Base-by-base conservation (phyloP, 2,888 invertebrate species). In the Erebia palarica region DNA sequence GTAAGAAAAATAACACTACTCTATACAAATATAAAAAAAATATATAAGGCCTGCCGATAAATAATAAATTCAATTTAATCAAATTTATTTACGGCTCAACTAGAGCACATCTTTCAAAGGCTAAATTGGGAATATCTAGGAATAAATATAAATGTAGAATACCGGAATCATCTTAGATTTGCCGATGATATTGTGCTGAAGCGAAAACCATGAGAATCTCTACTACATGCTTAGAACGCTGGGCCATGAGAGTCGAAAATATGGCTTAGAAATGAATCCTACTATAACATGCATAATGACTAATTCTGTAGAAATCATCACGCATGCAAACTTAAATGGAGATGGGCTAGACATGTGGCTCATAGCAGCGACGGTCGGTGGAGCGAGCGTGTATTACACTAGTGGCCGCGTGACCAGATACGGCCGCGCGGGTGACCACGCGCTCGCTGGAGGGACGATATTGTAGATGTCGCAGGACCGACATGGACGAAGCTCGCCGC, bases 1-100 rank as follows among this genome's bases (percentile, higher is more conserved):
- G 82, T 1, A 79, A 82, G 18, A 71, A 68, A 36, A 47, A n/a
- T 51, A 14, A 11, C 14, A 44, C 1, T 60, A 11, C 10, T 16
- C 42, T 44, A 0, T 59, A 47, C 47, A 47, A 47, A 47, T 47
- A 3, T 11, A 47, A 47, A 47, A 47, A 27, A 27, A n/a, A n/a
- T n/a, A 36, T 36, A 11, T 47, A 13, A 47, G 47, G 11, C 13
- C 13, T 47, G 47, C 47, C 11, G 9, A 10, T 9, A 44, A 44
- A 1, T 21, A 21, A 21, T 21, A 21, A 21, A 21, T n/a, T n/a
- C 51, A n/a, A 51, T 51, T n/a, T 51, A n/a, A 51, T n/a, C n/a
- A n/a, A 51, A 51, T n/a, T n/a, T n/a, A n/a, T 51, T 51, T n/a
- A 51, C 14, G 51, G 51, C 51, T n/a, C n/a, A n/a, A 5, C 51